These are phyloP conservation scores for Stenolophus ochropezus DNA, from an alignment of 2,888 invertebrate genomes.

Conservation along the genomic window DNA sequence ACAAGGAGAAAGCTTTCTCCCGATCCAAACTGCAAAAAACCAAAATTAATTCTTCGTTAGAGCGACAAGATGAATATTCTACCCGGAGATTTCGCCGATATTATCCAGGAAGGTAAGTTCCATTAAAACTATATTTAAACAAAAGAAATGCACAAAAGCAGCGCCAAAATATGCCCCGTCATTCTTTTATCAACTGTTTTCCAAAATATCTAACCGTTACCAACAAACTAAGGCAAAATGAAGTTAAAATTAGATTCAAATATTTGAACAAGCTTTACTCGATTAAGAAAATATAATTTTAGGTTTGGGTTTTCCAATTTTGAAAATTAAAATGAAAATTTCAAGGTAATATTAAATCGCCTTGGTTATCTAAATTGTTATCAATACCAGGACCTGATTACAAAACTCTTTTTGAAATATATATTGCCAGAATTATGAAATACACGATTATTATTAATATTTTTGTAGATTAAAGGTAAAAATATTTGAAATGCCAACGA, in stretches of 20 bases:
- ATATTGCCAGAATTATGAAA: not conserved
- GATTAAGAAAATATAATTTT: not conserved
- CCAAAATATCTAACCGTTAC: slow-evolving; percentile 10
- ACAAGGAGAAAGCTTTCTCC: slow-evolving; percentile 17
- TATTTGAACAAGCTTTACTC: not conserved
- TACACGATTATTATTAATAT: not conserved
- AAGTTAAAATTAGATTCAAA: slow-evolving; percentile 6
- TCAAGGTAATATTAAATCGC: slow-evolving; percentile 1
- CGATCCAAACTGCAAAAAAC: slow-evolving; percentile 12
- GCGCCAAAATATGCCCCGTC: not conserved
- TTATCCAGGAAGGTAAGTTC: slow-evolving; percentile 5
- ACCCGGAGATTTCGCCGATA: not conserved
- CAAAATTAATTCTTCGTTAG: slow-evolving; percentile 3
- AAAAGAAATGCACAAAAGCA: not conserved
- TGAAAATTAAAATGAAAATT: not conserved
- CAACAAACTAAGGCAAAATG: not conserved
- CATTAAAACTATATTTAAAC: not conserved
- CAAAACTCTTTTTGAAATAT: not conserved
- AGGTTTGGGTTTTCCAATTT: not conserved
- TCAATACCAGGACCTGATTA: not conserved
- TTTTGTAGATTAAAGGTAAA: not conserved
- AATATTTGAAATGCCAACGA: not conserved
- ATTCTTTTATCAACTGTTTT: slow-evolving; percentile 8
- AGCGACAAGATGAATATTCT: not conserved
- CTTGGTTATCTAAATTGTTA: slow-evolving; percentile 19